These are phyloP conservation scores for Lucifuga dentata DNA, from an alignment of 2,113 vertebrate genomes.

Conservation along the genomic window DNA sequence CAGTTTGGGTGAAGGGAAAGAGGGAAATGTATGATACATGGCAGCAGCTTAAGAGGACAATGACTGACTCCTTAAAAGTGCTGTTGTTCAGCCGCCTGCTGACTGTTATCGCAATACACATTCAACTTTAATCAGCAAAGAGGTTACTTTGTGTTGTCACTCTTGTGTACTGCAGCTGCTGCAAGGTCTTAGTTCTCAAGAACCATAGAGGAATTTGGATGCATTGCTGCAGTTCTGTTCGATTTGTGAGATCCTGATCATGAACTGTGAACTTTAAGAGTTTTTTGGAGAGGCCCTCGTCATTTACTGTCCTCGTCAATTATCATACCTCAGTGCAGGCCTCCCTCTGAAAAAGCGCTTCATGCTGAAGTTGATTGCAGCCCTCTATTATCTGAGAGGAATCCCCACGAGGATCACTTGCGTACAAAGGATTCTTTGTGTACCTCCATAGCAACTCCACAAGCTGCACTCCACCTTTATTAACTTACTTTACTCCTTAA, in stretches of 20 bases:
- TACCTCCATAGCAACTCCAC: slow-evolving; percentile 40
- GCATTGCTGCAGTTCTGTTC: too few relatives aligned
- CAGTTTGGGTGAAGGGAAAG: too few relatives aligned
- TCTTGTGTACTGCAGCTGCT: background rate
- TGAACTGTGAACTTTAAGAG: too few relatives aligned
- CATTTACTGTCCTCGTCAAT: slow-evolving; percentile 19
- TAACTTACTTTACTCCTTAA: slow-evolving; percentile 27
- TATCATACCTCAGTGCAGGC: slow-evolving; percentile 29
- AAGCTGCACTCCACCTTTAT: slow-evolving; percentile 50
- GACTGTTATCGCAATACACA: too few relatives aligned
- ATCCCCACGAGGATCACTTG: slow-evolving; percentile 42
- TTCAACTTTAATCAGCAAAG: too few relatives aligned
- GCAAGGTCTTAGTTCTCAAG: too few relatives aligned
- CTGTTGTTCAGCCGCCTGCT: too few relatives aligned
- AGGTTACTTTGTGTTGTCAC: background rate
- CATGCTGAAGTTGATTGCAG: slow-evolving; percentile 35
- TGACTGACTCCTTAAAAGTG: too few relatives aligned
- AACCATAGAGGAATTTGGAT: too few relatives aligned
- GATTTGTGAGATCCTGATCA: too few relatives aligned
- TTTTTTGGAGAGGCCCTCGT: background rate
- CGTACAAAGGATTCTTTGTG: slow-evolving; percentile 72
- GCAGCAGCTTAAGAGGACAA: too few relatives aligned
- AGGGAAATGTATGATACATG: too few relatives aligned
- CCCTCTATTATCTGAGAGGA: slow-evolving; percentile 48
- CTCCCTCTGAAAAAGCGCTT: slow-evolving; percentile 26